phyloP scores from a whole-genome alignment of 2,888 invertebrate genomes.

The Frankliniella fusca region DNA sequence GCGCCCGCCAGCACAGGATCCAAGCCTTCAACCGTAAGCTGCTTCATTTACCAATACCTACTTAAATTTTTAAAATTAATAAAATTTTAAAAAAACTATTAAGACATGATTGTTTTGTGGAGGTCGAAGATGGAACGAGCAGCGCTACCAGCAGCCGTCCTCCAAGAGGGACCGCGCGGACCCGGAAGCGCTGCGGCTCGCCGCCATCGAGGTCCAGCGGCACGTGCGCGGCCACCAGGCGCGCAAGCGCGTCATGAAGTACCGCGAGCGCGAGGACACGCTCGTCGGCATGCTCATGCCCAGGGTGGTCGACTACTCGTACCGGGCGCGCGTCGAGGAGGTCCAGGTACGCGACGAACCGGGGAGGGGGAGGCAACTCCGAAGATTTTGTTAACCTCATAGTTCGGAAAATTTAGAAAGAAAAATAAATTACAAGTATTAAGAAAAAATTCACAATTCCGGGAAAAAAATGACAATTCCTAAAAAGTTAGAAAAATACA shows the following conservation, averaged over 20 bases:
- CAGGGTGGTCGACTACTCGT: conserved; percentile 39
- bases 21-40: conserved; percentile 28
- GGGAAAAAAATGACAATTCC: too few species aligned
- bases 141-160: conserved; percentile 29
- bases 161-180: conserved; percentile 27
- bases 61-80: neutral
- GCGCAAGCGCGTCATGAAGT: conserved; percentile 47
- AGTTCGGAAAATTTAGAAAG: too few species aligned
- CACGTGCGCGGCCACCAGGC: conserved; percentile 51
- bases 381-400: too few species aligned
- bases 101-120: neutral
- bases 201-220: conserved; percentile 47
- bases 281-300: conserved; percentile 49
- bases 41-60: neutral
- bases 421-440: too few species aligned
- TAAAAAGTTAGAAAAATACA: too few species aligned
- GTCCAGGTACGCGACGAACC: conserved; percentile 36
- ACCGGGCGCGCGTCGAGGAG: conserved; percentile 46
- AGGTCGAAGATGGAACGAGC: conserved; percentile 29
- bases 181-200: conserved; percentile 38
- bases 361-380: too few species aligned
- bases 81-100: neutral
- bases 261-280: conserved; percentile 49
- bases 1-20: neutral
- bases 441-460: too few species aligned